Conservation (phyloP, 2,113 vertebrate species). For the Quiscalus mexicanus region DNA sequence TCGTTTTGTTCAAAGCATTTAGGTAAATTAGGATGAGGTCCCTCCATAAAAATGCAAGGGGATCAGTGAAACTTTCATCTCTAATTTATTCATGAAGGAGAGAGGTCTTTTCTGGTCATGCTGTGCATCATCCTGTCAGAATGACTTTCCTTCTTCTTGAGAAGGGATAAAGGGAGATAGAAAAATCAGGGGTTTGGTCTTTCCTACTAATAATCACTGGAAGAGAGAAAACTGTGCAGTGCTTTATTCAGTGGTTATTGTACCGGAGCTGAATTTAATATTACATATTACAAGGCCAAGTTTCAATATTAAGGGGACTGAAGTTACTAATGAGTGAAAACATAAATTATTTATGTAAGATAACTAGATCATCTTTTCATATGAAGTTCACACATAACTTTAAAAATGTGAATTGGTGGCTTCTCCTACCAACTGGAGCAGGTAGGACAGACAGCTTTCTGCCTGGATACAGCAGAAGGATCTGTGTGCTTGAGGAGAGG, state of each 20-base stretch:
- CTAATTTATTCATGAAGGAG: conserved; percentile 83
- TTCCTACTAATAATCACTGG: conserved; percentile 50
- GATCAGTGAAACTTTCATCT: conserved; percentile 80
- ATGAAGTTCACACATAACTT: conserved; percentile 31
- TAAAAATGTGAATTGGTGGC: neutral
- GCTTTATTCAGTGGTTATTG: conserved; percentile 45
- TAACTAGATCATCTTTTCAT: neutral
- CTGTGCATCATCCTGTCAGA: conserved; percentile 80
- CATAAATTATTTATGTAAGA: conserved; percentile 53
- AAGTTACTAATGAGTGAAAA: conserved; percentile 36
- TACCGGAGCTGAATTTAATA: conserved; percentile 34
- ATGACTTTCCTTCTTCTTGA: conserved; percentile 74
- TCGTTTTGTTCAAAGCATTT: conserved; percentile 78
- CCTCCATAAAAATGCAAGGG: conserved; percentile 79
- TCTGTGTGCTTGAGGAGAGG: fast-evolving
- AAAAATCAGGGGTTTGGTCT: conserved; percentile 42
- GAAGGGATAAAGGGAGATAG: conserved; percentile 65
- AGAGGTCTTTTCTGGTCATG: conserved; percentile 72
- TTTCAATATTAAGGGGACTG: conserved; percentile 7
- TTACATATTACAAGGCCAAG: conserved; percentile 28
- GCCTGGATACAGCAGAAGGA: neutral
- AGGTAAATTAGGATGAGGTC: conserved; percentile 80
- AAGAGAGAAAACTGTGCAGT: conserved; percentile 26
- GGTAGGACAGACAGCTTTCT: neutral
- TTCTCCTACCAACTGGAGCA: neutral